A percentile compares a stretch with the other conserved stretches of the same genome.
These are phyloP conservation scores for Myotis planiceps DNA, from an alignment of 2,797 vertebrate species.

Conservation along the genomic window DNA sequence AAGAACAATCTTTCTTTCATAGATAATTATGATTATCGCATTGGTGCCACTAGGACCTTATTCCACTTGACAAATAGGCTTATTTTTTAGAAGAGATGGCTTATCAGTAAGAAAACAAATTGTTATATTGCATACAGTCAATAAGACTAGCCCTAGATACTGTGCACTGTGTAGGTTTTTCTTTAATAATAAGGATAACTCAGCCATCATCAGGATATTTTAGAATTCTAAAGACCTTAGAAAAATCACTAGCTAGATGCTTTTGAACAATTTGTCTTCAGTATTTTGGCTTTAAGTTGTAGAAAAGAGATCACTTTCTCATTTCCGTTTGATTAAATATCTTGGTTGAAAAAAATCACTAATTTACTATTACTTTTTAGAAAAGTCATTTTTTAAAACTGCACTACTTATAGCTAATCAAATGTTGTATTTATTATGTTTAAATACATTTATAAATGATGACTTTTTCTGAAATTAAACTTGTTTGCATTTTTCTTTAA, in stretches of 20 bases:
- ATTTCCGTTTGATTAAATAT: constrained; percentile 76
- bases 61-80: constrained; percentile 35
- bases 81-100: constrained; percentile 59
- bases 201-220: constrained; percentile 63
- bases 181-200: constrained; percentile 72
- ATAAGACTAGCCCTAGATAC: constrained; percentile 62
- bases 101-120: constrained; percentile 62
- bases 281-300: constrained; percentile 45
- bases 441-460: constrained; percentile 86
- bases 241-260: constrained; percentile 65
- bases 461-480: constrained; percentile 86
- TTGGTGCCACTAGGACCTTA: background rate
- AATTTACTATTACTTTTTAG: constrained; percentile 82
- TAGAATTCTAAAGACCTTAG: constrained; percentile 62
- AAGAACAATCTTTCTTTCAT: background rate
- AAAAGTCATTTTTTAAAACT: constrained; percentile 85
- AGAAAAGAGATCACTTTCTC: constrained; percentile 65
- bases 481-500: constrained; percentile 84
- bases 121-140: too few relatives aligned
- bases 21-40: background rate
- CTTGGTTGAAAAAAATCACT: constrained; percentile 74
- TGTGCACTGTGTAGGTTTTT: constrained; percentile 64
- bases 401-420: constrained; percentile 78
- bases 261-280: constrained; percentile 61
- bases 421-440: constrained; percentile 82